These are phyloP conservation scores for Cephus nigrinus DNA, from an alignment of 2,888 invertebrate species.

Conservation along the genomic window DNA sequence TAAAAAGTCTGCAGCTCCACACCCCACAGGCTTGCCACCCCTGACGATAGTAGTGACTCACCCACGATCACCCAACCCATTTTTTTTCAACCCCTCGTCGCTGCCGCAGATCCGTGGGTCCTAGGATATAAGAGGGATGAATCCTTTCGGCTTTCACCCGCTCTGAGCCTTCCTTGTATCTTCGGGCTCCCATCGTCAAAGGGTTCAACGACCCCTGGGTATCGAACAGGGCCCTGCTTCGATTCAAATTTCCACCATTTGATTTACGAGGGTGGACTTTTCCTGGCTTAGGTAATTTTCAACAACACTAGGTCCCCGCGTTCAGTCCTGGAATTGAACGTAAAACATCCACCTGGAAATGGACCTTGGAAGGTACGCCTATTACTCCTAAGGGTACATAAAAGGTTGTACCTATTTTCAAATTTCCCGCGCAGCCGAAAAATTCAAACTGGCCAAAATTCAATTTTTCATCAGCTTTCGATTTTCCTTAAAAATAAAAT, in stretches of 20 bases:
- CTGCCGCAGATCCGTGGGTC: conserved; percentile 46
- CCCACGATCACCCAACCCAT: conserved; percentile 55
- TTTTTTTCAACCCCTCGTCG: conserved; percentile 48
- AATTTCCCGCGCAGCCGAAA: background rate
- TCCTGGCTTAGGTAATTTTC: background rate
- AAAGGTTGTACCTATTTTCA: background rate
- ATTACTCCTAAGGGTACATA: too few relatives aligned
- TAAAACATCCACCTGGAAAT: background rate
- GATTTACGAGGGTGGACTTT: background rate
- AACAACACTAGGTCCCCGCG: background rate
- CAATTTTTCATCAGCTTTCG: background rate
- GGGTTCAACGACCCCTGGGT: conserved; percentile 28
- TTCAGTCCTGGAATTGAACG: background rate
- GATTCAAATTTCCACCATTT: background rate
- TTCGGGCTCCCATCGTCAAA: conserved; percentile 14
- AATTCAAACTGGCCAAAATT: background rate
- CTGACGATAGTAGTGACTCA: conserved; percentile 57
- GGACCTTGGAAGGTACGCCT: background rate
- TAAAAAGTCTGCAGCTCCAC: conserved; percentile 18
- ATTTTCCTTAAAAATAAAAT: background rate
- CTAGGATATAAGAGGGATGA: conserved; percentile 37
- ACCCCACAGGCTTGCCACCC: conserved; percentile 56
- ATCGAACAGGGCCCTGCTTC: background rate
- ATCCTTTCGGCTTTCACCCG: conserved; percentile 40
- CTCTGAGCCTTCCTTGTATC: conserved; percentile 14